Base-by-base conservation (phyloP, 2,888 invertebrate species). In the Pyrocoelia pectoralis region DNA sequence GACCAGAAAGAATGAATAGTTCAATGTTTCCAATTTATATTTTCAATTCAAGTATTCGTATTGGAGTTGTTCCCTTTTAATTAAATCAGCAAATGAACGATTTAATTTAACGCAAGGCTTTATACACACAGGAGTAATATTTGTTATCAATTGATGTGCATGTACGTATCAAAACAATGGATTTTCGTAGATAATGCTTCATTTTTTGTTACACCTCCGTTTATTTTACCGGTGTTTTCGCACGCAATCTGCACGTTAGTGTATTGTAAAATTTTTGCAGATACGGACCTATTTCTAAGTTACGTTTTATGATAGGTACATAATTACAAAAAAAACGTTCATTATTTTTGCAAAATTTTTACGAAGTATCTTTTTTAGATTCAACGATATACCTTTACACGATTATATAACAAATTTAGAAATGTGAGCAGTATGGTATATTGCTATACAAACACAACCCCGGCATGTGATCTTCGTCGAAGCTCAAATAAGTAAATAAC, bases 401-500 rank as follows among this genome's bases (percentile, higher is more conserved):
- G 24, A 8, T 24, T 33, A 33, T 10, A 33, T n/a, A 33, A 33
- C 9, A 4, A 2, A n/a, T 33, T 33, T 33, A 33, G 33, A 33
- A 10, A 33, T 8, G 33, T 33, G 50, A 33, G 38, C 33, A 15
- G 10, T n/a, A n/a, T n/a, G n/a, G n/a, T n/a, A n/a, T 50, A 41
- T 50, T 41, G 41, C 41, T 43, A 15, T 15, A 41, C 10, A 52
- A 58, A 53, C 18, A 15, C 18, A 56, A 55, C 52, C 48, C 43
- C 48, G 57, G 17, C 19, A 60, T 59, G 66, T 63, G 53, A 56
- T 41, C 49, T 54, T 33, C 6, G 24, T n/a, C 24, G 14, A 56
- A 56, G 41, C 51, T 53, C 61, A 61, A 57, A 9, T 48, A 18
- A 61, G 58, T 43, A 55, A 57, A 62, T 56, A 57, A 19, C 40